Evolutionary conservation across 2,888 invertebrate genomes (phyloP).

Genomic region (Oligia strigilis): DNA sequence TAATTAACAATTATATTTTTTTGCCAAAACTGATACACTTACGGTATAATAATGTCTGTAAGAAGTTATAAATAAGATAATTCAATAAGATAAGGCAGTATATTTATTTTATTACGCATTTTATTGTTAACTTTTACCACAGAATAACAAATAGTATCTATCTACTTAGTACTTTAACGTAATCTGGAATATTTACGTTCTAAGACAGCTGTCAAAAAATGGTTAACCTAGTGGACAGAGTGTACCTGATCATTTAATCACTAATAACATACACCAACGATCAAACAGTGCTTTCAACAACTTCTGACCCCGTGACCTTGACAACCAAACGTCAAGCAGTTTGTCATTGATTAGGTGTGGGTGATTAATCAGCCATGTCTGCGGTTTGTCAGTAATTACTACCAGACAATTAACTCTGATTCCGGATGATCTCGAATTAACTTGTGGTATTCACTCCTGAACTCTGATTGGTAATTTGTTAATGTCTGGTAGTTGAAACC

Average conservation of each 20-base stretch:
- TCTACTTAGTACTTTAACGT: too few relatives aligned
- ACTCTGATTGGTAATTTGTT: slow-evolving; percentile 42
- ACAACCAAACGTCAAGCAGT: slow-evolving; percentile 12
- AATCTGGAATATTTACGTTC: too few relatives aligned
- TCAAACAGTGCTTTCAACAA: neutral
- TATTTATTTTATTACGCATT: too few relatives aligned
- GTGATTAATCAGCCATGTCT: slow-evolving; percentile 47
- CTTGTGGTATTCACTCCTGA: slow-evolving; percentile 35
- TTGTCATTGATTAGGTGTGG: slow-evolving; percentile 30
- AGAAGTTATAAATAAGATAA: too few relatives aligned
- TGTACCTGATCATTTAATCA: neutral
- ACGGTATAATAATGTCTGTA: too few relatives aligned
- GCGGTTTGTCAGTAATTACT: slow-evolving; percentile 47
- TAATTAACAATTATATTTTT: too few relatives aligned
- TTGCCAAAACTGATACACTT: too few relatives aligned
- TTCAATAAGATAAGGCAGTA: too few relatives aligned
- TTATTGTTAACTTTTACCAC: too few relatives aligned
- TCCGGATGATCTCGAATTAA: slow-evolving; percentile 52
- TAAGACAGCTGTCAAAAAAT: too few relatives aligned
- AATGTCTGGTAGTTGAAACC: slow-evolving; percentile 10
- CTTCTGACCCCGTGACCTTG: slow-evolving; percentile 23
- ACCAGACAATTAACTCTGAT: slow-evolving; percentile 53
- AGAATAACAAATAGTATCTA: too few relatives aligned
- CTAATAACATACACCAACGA: neutral
- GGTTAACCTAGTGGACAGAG: too few relatives aligned